Conservation (phyloP, 2,113 vertebrate genomes). For the Ciconia stormi region DNA sequence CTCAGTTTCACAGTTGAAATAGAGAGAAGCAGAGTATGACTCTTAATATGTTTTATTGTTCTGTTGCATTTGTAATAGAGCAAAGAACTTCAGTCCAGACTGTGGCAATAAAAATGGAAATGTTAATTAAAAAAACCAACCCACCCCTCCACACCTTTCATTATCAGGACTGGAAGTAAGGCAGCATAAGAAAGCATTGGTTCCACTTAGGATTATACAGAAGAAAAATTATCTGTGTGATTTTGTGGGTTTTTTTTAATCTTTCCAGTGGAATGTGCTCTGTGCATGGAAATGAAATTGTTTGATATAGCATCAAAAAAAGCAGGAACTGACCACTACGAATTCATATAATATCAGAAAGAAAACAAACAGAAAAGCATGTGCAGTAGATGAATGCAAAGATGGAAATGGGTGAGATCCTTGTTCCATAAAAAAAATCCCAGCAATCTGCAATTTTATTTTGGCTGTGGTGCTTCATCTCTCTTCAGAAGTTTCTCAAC, state of each 20-base stretch:
- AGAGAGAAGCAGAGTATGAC: not conserved
- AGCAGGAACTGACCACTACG: not conserved
- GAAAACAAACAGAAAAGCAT: not conserved
- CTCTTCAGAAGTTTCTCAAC: constrained; percentile 32
- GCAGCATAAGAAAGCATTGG: not conserved
- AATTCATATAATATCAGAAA: not conserved
- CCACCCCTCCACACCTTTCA: not conserved
- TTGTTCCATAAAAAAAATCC: not conserved
- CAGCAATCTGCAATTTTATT: constrained; percentile 6
- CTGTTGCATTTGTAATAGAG: not conserved
- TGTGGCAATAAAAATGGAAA: not conserved
- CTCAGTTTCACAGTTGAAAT: not conserved
- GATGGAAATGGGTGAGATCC: not conserved
- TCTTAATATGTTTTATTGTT: not conserved
- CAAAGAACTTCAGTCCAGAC: not conserved
- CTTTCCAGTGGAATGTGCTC: not conserved
- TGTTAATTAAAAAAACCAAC: not conserved
- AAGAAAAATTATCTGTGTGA: not conserved
- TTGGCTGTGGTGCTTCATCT: not conserved
- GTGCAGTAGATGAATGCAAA: not conserved
- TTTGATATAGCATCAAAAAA: not conserved
- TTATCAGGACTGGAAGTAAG: not conserved
- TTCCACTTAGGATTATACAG: not conserved
- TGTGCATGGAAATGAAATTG: not conserved
- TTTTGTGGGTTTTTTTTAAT: not conserved